These are phyloP conservation scores for Baronia brevicornis DNA, from an alignment of 2,888 invertebrate species.

Conservation along the genomic window DNA sequence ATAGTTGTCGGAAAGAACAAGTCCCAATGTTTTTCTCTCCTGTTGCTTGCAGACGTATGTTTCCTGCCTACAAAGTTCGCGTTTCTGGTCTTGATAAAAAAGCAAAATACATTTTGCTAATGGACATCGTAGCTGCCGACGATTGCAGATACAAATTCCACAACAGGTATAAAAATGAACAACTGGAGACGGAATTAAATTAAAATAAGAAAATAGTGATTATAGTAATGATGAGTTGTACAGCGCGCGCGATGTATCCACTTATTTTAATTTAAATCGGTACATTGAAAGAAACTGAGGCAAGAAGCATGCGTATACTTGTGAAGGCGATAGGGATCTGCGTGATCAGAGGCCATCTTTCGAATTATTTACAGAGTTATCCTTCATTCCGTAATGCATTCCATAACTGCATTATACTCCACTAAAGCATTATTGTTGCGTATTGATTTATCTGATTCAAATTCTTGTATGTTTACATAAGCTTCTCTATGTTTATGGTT, in stretches of 20 bases:
- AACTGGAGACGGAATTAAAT: conserved; percentile 59
- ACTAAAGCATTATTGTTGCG: conserved; percentile 19
- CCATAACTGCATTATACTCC: no score
- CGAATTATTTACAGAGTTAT: conserved; percentile 6
- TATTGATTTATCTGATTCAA: conserved; percentile 16
- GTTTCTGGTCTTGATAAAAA: conserved; percentile 97
- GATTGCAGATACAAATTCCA: conserved; percentile 97
- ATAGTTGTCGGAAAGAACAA: conserved; percentile 67
- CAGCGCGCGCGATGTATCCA: conserved; percentile 32
- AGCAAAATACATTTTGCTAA: conserved; percentile 97
- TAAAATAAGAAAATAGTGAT: conserved; percentile 56
- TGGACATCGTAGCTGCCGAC: conserved; percentile 98
- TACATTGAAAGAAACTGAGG: conserved; percentile 49
- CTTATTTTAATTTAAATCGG: conserved; percentile 73
- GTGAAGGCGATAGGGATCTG: conserved; percentile 56
- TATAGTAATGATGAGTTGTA: conserved; percentile 31
- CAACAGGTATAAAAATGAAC: conserved; percentile 85
- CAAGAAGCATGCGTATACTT: conserved; percentile 81
- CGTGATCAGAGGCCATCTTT: conserved; percentile 26
- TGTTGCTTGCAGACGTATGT: conserved; percentile 93
- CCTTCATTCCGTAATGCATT: conserved; percentile 13
- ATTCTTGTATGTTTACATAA: conserved; percentile 20
- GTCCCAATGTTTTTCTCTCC: conserved; percentile 73
- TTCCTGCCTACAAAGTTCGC: conserved; percentile 97
- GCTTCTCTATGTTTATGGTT: conserved; percentile 17